Evolutionary conservation across 2,797 vertebrate species (phyloP), one percentile per base, ranked within the genome.

Genomic region (Chloroceryle inda): DNA sequence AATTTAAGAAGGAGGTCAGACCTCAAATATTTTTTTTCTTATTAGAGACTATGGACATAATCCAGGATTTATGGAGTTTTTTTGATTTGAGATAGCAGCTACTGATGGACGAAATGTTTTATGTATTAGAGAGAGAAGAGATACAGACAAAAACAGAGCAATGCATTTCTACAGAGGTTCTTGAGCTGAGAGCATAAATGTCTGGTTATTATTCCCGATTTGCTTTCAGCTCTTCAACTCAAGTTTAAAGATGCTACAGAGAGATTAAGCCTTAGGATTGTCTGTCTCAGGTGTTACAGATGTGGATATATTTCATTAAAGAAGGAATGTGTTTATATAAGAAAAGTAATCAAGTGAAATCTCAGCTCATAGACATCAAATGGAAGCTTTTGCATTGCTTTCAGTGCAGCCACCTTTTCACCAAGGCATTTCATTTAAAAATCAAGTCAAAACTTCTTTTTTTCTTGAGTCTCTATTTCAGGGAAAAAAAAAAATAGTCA

Each of bases 301-400:
- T 80, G 85, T 74, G 94, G 93, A 89, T 81, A 27, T 27, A 66
- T 91, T 95, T 94, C 45, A 89, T 96, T 94, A 96, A 91, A 92
- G 61, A 26, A 94, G 15, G 6, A 74, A 86, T 85, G 26, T 59
- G 18, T 75, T 96, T 85, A 85, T 96, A 92, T 40, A 80, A 44
- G 15, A 87, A 92, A 93, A 92, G 56, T 82, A 93, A 96, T 94
- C 90, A 84, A 94, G 61, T 71, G 44, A 91, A 91, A 94, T 96
- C 77, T 89, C 75, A 89, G 21, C 35, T 92, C 68, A 62, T 19
- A 91, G 53, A 68, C 72, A 87, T 94, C 85, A 96, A 31, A 27
- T 79, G 55, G 59, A 90, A 79, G 22, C 22, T 86, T 90, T 81
- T 21, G 7, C 49, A 40, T 47, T 55, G 62, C 72, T 77, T 93